Evolutionary conservation across 2,113 vertebrate genomes (phyloP), one percentile per base, ranked within the genome.

Genomic region (Psilopogon haemacephalus): DNA sequence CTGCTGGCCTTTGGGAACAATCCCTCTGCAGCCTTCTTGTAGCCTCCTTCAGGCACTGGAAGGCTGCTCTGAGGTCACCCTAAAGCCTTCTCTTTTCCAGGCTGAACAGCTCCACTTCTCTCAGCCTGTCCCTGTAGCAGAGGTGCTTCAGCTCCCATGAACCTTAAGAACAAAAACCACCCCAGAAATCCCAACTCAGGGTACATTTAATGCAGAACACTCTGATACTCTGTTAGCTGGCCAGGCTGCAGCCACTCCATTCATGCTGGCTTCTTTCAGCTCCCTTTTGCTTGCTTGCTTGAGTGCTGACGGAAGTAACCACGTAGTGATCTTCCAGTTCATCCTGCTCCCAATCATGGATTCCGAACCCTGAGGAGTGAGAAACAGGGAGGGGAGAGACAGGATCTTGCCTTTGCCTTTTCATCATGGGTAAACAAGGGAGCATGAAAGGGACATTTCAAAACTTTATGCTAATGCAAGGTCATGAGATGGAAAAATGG

Each of bases 381-480:
- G 65, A 30, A 81, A 33, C 3, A 38, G n/a, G 35, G 42, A 68
- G 33, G 56, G 24, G n/a, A 71, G 46, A 58, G 68, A 19, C 2
- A 15, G n/a, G 27, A 42, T 46, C 65, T 81, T 81, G 69, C n/a
- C 30, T 77, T 88, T 88, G n/a, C 26, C 62, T 44, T 87, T 80
- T 73, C 42, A 50, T 48, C 0, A 0, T 37, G 28, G 26, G 12
- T 91, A 63, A 73, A 55, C 33, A 72, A 58, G 33, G 65, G 55
- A 48, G 33, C 63, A 48, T 52, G 63, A 88, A 86, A 72, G 67
- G 52, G 70, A 35, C 23, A 5, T 44, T 91, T 90, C 50, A 74
- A 60, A 92, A 86, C 62, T 84, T 92, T 24, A 50, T 84, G 77
- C 73, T 94, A 82, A 76, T 82, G 3, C 92, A 94, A 93, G 94